A percentile compares a stretch with the other conserved stretches of the same genome.
phyloP scores from a whole-genome alignment of 2,888 invertebrate species.

The Seladonia tumulorum region DNA sequence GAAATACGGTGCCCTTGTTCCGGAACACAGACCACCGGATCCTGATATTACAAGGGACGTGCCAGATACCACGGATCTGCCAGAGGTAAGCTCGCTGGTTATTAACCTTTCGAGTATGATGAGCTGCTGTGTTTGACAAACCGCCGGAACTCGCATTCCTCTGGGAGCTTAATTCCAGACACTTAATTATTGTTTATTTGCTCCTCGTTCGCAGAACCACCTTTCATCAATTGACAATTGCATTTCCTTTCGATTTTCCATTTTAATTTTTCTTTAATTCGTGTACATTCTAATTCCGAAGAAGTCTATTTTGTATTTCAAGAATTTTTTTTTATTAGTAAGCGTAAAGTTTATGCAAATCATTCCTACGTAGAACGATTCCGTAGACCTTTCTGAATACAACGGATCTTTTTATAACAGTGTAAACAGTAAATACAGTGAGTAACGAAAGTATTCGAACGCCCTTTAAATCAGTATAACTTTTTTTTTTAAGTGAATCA shows the following conservation, averaged over 20 bases:
- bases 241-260: no score
- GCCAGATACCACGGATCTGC: constrained; percentile 81
- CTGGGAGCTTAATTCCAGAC: not conserved
- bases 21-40: constrained; percentile 87
- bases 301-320: not conserved
- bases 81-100: constrained; percentile 78
- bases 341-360: no score
- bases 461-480: no score
- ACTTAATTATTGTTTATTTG: constrained; percentile 7
- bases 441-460: no score
- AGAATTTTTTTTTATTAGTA: not conserved
- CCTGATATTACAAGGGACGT: constrained; percentile 86
- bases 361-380: no score
- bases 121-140: constrained; percentile 10
- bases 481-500: no score
- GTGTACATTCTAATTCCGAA: not conserved
- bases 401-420: no score
- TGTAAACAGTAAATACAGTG: no score
- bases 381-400: no score
- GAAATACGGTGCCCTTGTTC: constrained; percentile 87
- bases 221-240: not conserved
- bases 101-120: constrained; percentile 27
- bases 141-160: not conserved
- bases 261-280: not conserved
- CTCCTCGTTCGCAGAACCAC: not conserved